Evolutionary conservation across 2,888 invertebrate genomes (phyloP).

Genomic region (Pandemis cinnamomeana): DNA sequence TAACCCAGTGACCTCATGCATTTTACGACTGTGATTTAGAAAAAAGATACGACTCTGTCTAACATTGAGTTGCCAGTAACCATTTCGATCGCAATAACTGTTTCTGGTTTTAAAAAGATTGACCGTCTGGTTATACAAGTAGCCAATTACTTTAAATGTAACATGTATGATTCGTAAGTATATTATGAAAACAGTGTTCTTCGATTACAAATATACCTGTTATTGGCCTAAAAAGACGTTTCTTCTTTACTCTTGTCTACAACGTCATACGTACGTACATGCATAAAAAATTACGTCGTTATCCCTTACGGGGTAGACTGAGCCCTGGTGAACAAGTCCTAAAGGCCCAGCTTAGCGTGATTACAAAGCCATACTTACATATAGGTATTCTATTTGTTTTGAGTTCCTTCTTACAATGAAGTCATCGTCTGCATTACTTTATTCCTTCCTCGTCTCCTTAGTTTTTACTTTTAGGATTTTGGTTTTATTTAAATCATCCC

Average conservation of each 20-base stretch:
- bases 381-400: too few relatives aligned
- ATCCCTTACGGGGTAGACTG: too few relatives aligned
- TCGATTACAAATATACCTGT: background rate
- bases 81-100: constrained; percentile 31
- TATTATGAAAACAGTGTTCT: background rate
- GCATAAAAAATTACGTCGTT: too few relatives aligned
- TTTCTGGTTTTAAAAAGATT: constrained; percentile 33
- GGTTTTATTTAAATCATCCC: background rate
- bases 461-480: background rate
- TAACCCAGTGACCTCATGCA: constrained; percentile 43
- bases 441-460: background rate
- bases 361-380: too few relatives aligned
- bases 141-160: constrained; percentile 28
- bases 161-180: constrained; percentile 1
- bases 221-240: background rate
- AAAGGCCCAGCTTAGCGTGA: too few relatives aligned
- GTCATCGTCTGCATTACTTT: background rate
- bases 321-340: too few relatives aligned
- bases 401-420: background rate
- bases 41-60: constrained; percentile 26
- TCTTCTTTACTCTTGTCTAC: too few relatives aligned
- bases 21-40: constrained; percentile 36
- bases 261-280: too few relatives aligned
- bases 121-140: constrained; percentile 31
- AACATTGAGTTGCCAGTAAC: constrained; percentile 16